These are phyloP conservation scores for Eutolmus rufibarbis DNA, from an alignment of 2,888 invertebrate genomes.

Conservation along the genomic window DNA sequence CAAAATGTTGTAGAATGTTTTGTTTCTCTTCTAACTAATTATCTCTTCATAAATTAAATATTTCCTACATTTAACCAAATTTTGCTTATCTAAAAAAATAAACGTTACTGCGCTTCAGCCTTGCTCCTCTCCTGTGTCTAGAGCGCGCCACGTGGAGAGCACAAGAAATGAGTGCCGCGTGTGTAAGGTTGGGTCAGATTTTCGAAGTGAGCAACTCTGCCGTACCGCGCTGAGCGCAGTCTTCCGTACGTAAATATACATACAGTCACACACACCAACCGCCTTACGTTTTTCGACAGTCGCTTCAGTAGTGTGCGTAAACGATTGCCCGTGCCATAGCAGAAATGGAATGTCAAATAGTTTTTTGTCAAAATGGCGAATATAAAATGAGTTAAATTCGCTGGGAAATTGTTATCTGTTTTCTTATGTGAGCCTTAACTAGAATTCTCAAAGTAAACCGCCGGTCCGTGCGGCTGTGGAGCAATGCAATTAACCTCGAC, in stretches of 20 bases:
- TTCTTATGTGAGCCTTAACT: background rate
- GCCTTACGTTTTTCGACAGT: background rate
- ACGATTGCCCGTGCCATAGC: background rate
- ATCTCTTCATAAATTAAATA: too few relatives aligned
- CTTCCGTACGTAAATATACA: background rate
- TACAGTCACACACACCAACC: background rate
- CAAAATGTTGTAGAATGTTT: too few relatives aligned
- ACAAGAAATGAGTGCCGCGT: background rate
- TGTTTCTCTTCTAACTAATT: too few relatives aligned
- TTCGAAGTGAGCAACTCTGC: background rate
- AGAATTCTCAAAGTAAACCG: background rate
- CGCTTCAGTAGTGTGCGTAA: background rate
- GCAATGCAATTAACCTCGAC: background rate
- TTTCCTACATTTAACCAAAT: too few relatives aligned
- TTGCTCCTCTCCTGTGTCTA: background rate
- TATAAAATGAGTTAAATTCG: conserved; percentile 46
- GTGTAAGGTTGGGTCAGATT: background rate
- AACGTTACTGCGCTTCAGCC: background rate
- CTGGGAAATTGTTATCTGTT: conserved; percentile 6
- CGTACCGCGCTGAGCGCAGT: background rate
- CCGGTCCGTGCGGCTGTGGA: background rate
- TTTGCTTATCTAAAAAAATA: background rate
- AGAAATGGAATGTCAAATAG: conserved; percentile 44
- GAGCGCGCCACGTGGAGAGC: background rate
- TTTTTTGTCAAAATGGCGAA: conserved; percentile 53